Conservation (phyloP, 2,113 vertebrate genomes). For the Oncorhynchus keta region DNA sequence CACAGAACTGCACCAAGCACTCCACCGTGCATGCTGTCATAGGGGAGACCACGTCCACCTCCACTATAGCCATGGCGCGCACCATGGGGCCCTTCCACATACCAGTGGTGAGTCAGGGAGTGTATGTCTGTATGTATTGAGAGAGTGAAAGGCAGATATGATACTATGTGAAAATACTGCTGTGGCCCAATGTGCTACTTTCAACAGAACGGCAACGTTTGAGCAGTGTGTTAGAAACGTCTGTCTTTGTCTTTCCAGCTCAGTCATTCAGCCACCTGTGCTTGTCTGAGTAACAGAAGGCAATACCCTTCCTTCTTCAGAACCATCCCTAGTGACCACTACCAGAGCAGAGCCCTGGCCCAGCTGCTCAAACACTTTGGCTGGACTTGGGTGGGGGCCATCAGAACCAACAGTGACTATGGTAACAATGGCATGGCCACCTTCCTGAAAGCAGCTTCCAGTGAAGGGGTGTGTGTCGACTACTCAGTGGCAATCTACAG, state of each 20-base stretch:
- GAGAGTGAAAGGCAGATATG: no score
- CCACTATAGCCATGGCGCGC: slow-evolving; percentile 73
- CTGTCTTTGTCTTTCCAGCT: slow-evolving; percentile 59
- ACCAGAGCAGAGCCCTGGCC: slow-evolving; percentile 73
- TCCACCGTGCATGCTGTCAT: slow-evolving; percentile 70
- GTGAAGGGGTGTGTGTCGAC: slow-evolving; percentile 71
- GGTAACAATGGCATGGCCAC: slow-evolving; percentile 72
- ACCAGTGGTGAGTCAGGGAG: slow-evolving; percentile 69
- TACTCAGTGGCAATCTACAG: slow-evolving; percentile 75
- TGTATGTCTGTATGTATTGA: neutral
- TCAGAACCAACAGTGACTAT: slow-evolving; percentile 72
- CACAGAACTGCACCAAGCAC: slow-evolving; percentile 49
- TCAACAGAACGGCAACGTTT: neutral
- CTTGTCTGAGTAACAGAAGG: slow-evolving; percentile 75
- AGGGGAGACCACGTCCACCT: slow-evolving; percentile 75
- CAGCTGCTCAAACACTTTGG: slow-evolving; percentile 75
- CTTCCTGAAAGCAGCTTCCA: slow-evolving; percentile 68
- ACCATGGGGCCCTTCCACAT: slow-evolving; percentile 73
- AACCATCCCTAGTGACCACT: slow-evolving; percentile 76
- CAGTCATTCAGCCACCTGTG: slow-evolving; percentile 78
- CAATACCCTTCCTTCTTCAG: slow-evolving; percentile 77
- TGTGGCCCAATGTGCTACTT: neutral
- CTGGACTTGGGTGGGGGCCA: slow-evolving; percentile 75
- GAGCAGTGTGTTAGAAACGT: neutral
- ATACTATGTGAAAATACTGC: neutral